These are phyloP conservation scores for Blastobasis lacticolella DNA, from an alignment of 2,888 invertebrate species.

Conservation along the genomic window DNA sequence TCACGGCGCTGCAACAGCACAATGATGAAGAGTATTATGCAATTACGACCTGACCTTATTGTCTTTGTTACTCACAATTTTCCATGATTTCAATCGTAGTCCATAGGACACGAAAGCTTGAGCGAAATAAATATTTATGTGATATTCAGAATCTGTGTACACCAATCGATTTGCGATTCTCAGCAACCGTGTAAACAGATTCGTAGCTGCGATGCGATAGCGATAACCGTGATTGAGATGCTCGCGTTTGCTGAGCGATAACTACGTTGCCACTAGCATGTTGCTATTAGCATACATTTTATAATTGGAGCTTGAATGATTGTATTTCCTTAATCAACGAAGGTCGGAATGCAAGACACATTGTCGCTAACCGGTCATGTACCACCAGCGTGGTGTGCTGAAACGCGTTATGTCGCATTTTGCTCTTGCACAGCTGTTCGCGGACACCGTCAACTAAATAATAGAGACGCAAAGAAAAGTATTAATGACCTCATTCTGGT, in stretches of 20 bases:
- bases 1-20: conserved; percentile 41
- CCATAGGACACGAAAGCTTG: conserved; percentile 28
- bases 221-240: conserved; percentile 21
- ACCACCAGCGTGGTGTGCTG: too few relatives aligned
- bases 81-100: conserved; percentile 15
- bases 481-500: conserved; percentile 2
- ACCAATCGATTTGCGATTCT: not conserved
- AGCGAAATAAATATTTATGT: conserved; percentile 45
- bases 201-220: conserved; percentile 44
- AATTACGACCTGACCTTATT: conserved; percentile 28
- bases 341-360: conserved; percentile 55
- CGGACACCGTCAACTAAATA: not conserved
- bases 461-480: conserved; percentile 1
- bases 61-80: conserved; percentile 15
- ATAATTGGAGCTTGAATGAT: conserved; percentile 50
- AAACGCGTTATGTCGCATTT: too few relatives aligned
- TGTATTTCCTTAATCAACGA: conserved; percentile 65
- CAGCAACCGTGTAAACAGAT: conserved; percentile 16
- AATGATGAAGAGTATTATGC: conserved; percentile 31
- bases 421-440: conserved; percentile 22
- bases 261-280: conserved; percentile 35
- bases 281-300: conserved; percentile 46
- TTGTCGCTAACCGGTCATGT: conserved; percentile 41
- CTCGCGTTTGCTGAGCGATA: conserved; percentile 49
- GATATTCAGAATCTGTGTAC: conserved; percentile 28